Percentiles rank a stretch among this genome's conserved stretches.
These are phyloP conservation scores for Plestiodon gilberti DNA, from an alignment of 2,113 vertebrate species.

Conservation along the genomic window DNA sequence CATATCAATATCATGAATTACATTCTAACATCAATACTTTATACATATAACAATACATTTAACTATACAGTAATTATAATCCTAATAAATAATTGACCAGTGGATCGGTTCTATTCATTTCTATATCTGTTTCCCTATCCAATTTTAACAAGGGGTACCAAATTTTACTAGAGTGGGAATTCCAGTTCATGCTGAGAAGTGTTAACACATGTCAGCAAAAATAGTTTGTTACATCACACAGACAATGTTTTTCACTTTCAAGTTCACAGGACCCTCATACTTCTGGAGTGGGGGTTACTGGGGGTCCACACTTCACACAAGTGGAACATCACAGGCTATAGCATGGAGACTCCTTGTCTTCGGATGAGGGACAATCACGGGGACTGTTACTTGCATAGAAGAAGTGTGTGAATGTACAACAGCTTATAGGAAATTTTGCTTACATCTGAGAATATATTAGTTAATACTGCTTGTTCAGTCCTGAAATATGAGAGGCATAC, in stretches of 20 bases:
- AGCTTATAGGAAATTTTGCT: slow-evolving; percentile 20
- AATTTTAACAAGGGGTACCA: too few relatives aligned
- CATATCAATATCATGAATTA: too few relatives aligned
- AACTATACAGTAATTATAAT: too few relatives aligned
- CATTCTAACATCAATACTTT: too few relatives aligned
- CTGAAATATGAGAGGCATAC: not conserved
- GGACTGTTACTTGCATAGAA: not conserved
- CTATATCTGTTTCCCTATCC: too few relatives aligned
- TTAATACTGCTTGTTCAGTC: not conserved
- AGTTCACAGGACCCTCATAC: not conserved
- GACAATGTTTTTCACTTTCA: not conserved
- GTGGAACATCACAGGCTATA: not conserved
- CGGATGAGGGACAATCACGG: not conserved
- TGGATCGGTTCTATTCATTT: too few relatives aligned
- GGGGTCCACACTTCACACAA: not conserved
- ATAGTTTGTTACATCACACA: too few relatives aligned
- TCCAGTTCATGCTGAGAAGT: not conserved
- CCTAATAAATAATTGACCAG: too few relatives aligned
- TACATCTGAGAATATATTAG: not conserved
- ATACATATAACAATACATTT: too few relatives aligned
- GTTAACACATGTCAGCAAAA: not conserved
- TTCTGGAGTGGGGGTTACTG: not conserved
- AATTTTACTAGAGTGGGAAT: too few relatives aligned
- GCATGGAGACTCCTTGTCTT: not conserved
- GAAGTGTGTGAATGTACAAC: not conserved